Evolutionary conservation across 2,113 vertebrate species (phyloP).

Genomic region (Prunella himalayana): DNA sequence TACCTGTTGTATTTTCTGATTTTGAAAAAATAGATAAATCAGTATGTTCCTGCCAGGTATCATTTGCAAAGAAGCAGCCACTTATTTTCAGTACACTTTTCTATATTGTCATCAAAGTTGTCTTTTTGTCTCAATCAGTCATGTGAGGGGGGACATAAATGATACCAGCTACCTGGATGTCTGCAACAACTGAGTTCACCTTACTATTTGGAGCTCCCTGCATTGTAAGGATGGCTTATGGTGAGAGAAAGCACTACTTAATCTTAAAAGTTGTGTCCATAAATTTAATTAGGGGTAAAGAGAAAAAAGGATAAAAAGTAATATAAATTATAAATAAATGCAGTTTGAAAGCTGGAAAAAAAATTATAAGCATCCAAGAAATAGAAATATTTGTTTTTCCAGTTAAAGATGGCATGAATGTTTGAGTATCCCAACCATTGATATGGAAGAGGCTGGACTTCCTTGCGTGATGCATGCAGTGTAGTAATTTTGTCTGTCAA

Average conservation of each 20-base stretch:
- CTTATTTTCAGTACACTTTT: not conserved
- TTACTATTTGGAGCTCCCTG: not conserved
- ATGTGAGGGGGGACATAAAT: not conserved
- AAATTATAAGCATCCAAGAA: not conserved
- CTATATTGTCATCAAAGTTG: not conserved
- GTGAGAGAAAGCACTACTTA: not conserved
- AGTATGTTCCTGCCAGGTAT: not conserved
- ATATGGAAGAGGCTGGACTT: rapidly evolving
- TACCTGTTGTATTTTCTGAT: not conserved
- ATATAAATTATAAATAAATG: not conserved
- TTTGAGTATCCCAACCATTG: not conserved
- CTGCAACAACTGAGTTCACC: not conserved
- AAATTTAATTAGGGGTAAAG: not conserved
- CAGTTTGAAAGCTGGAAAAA: not conserved
- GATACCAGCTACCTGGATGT: not conserved
- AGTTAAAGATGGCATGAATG: not conserved
- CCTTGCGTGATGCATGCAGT: rapidly evolving
- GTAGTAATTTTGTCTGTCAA: not conserved
- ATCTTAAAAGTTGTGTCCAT: not conserved
- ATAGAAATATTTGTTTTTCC: not conserved
- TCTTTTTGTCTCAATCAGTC: not conserved
- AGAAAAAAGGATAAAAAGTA: not conserved
- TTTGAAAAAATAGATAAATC: not conserved
- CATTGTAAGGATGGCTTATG: not conserved
- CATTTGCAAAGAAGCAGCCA: not conserved